Base-by-base conservation (phyloP, 2,797 vertebrate species). In the Allobates femoralis region DNA sequence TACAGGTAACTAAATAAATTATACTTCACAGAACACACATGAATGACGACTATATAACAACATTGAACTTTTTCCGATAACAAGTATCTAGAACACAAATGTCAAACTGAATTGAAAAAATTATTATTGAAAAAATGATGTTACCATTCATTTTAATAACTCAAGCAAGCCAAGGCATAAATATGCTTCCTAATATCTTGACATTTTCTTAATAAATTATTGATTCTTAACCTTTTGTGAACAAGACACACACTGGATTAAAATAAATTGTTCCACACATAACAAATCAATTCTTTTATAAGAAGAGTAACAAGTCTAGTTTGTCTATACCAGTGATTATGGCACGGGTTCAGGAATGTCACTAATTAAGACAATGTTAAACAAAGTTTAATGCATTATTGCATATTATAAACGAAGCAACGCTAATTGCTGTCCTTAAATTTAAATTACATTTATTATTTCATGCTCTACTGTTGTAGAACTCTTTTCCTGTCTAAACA, bases 201-300 rank as follows among this genome's bases (percentile, higher is more conserved):
- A 81, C 85, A 86, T 86, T 86, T 86, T 46, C 79, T 77, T 86
- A 86, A 86, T 86, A 86, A 86, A 86, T 86, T 86, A 82, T 86
- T 82, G 85, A 86, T 86, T 77, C 32, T 58, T 30, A 81, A 82
- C 71, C 79, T 86, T 86, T 86, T 69, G 41, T 58, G 73, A 82
- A 86, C 73, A 86, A 82, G 79, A 77, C 30, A 82, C 85, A 77
- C 50, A 67, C 55, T 55, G 60, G 28, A 82, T n/a, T 76, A 69
- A 75, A 86, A 86, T 86, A 67, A 80, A 81, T 74, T 74, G 67
- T 79, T 81, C 78, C 55, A 73, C 66, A 64, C n/a, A 14, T 62
- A 51, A 81, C 66, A 86, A 86, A 74, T 81, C 84, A 74, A 81
- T 86, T 58, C 37, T 73, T 81, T 80, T 73, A 71, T 73, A 34